phyloP scores from a whole-genome alignment of 30 jellyfish, hydroid and myxozoan species.

The Aurelia sp. region DNA sequence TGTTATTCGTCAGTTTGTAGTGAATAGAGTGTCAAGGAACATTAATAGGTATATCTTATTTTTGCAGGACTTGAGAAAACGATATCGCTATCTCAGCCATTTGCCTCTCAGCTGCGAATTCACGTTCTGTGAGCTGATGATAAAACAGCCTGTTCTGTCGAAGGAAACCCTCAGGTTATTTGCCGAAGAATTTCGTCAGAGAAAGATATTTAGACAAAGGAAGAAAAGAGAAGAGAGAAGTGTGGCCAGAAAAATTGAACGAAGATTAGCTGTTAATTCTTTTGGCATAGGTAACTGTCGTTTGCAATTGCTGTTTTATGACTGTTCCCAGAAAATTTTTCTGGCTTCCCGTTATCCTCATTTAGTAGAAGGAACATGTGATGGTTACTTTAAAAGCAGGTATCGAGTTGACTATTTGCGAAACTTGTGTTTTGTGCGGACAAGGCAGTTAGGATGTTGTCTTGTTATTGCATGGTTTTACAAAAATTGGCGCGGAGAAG shows the following conservation, averaged over 20 bases:
- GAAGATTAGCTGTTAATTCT: conserved; percentile 28
- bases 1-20: no score
- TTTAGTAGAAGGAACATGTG: no score
- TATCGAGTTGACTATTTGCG: no score
- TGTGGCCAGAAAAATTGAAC: conserved; percentile 61
- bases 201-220: conserved; percentile 74
- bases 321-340: no score
- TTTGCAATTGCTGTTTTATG: no score
- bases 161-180: conserved; percentile 78
- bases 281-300: conserved; percentile 67
- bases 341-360: no score
- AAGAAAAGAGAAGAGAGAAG: conserved; percentile 86
- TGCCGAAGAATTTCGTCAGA: conserved; percentile 73
- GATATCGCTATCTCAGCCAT: conserved; percentile 89
- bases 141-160: conserved; percentile 88
- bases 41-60: neutral
- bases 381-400: no score
- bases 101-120: conserved; percentile 90
- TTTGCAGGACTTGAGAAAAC: conserved; percentile 90
- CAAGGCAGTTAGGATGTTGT: no score
- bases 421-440: no score
- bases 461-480: no score
- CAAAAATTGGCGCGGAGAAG: no score
- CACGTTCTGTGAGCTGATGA: conserved; percentile 85
- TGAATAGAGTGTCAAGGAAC: no score